Conservation (phyloP, 2,888 invertebrate genomes). For the Cerastoderma edule region DNA sequence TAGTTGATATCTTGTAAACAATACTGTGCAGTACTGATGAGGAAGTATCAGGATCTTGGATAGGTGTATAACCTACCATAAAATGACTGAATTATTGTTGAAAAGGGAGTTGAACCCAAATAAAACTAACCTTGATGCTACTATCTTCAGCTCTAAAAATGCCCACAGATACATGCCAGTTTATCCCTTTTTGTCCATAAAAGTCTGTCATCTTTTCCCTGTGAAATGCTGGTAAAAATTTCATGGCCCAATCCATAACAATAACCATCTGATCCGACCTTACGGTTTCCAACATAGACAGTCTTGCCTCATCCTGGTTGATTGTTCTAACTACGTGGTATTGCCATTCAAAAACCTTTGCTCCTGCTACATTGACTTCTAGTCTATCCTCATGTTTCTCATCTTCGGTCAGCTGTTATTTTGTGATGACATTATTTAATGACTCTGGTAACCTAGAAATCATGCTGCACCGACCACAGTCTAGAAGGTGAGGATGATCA, state of each 20-base stretch:
- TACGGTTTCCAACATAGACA: not conserved
- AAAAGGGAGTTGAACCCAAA: not conserved
- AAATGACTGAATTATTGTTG: not conserved
- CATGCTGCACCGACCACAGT: not conserved
- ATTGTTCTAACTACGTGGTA: not conserved
- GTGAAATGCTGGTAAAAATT: no score
- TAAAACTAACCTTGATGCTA: not conserved
- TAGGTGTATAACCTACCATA: not conserved
- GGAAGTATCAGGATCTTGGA: not conserved
- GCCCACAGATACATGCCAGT: slow-evolving; percentile 5
- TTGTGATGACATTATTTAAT: not conserved
- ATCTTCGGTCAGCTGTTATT: not conserved
- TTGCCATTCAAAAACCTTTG: not conserved
- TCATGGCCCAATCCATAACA: not conserved
- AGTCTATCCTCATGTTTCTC: not conserved
- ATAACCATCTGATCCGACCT: not conserved
- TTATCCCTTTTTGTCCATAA: slow-evolving; percentile 2
- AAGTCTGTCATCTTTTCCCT: no score
- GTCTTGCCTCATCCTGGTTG: not conserved
- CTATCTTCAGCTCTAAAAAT: not conserved
- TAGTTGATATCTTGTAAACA: not conserved
- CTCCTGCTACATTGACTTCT: not conserved
- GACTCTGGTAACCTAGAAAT: not conserved
- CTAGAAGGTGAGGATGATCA: not conserved
- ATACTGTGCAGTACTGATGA: not conserved